Evolutionary conservation across 2,797 vertebrate genomes (phyloP).

Genomic region (Gobionotothen gibberifrons): DNA sequence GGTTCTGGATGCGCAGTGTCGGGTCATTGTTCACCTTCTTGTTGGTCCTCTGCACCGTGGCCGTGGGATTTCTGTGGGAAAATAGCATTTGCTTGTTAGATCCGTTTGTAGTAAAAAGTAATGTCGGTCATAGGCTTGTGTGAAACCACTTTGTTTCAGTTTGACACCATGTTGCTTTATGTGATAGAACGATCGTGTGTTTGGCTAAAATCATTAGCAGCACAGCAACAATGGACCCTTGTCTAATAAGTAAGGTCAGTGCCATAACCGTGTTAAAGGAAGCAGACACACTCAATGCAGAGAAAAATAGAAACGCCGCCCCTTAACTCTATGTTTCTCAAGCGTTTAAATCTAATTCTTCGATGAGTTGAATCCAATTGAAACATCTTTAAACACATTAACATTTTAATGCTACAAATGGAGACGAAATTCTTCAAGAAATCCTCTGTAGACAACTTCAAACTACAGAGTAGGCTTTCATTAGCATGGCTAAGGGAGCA

Average conservation of each 20-base stretch:
- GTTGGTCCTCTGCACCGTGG: constrained; percentile 92
- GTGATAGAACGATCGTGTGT: background rate
- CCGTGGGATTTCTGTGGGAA: constrained; percentile 91
- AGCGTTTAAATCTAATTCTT: background rate
- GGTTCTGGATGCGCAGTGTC: constrained; percentile 94
- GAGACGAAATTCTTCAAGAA: background rate
- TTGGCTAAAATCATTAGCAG: constrained; percentile 27
- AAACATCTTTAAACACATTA: background rate
- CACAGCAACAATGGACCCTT: constrained; percentile 29
- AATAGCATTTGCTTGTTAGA: background rate
- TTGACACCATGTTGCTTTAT: constrained; percentile 13
- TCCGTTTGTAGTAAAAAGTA: background rate
- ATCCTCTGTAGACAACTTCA: background rate
- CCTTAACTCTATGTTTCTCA: background rate
- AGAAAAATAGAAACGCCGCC: background rate
- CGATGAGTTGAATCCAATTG: background rate
- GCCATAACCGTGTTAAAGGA: constrained; percentile 23
- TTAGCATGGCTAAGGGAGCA: background rate
- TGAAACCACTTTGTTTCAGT: constrained; percentile 1
- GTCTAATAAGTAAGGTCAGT: constrained; percentile 27
- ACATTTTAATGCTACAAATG: background rate
- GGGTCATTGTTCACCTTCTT: constrained; percentile 98
- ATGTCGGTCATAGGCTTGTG: background rate
- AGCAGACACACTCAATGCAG: background rate
- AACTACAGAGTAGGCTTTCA: background rate